Percentiles rank a stretch among this genome's conserved stretches.
Conservation (phyloP, 2,113 vertebrate species). For the Elephas maximus region DNA sequence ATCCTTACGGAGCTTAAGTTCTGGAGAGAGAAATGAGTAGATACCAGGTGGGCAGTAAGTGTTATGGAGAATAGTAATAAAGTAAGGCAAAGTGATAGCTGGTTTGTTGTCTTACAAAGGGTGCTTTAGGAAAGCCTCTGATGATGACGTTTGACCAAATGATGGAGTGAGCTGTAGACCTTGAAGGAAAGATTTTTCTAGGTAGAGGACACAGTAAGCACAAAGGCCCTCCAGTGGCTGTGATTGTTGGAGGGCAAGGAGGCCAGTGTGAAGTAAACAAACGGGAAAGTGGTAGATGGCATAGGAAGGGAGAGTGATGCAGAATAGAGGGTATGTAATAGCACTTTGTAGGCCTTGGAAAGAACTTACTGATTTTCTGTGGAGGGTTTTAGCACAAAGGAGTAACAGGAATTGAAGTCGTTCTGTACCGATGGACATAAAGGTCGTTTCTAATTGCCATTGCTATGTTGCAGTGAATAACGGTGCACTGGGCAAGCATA, state of each 20-base stretch:
- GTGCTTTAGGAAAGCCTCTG: not conserved
- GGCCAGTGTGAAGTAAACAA: not conserved
- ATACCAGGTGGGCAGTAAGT: not conserved
- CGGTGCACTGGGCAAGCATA: not conserved
- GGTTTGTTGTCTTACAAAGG: not conserved
- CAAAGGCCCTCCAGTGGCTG: not conserved
- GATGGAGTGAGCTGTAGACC: not conserved
- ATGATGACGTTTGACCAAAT: not conserved
- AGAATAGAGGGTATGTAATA: fast-evolving
- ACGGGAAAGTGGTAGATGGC: not conserved
- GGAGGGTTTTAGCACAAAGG: not conserved
- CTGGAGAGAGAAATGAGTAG: not conserved
- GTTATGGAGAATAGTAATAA: not conserved
- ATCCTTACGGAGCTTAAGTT: slow-evolving; percentile 17
- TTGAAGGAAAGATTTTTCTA: not conserved
- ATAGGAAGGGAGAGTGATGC: not conserved
- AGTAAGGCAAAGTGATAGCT: not conserved
- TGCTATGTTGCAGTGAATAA: not conserved
- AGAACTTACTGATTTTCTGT: not conserved
- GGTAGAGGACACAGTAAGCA: not conserved
- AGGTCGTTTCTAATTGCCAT: not conserved
- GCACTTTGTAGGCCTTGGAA: not conserved
- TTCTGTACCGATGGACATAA: not conserved
- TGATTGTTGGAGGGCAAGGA: not conserved
- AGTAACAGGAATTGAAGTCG: not conserved